Conservation (phyloP, 2,888 invertebrate genomes). For the Colostygia pectinataria region DNA sequence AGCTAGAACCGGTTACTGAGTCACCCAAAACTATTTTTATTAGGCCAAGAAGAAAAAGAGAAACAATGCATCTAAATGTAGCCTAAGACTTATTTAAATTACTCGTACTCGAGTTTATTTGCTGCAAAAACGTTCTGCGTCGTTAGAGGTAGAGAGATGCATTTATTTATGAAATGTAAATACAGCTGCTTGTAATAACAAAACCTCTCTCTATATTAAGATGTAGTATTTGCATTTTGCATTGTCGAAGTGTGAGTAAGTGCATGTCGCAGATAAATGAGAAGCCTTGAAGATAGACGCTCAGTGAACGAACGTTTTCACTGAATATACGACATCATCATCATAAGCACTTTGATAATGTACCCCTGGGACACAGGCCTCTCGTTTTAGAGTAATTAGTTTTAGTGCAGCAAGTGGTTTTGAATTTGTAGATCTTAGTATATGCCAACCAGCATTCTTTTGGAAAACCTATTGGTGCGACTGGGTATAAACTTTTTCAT, state of each 20-base stretch:
- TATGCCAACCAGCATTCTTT: no score
- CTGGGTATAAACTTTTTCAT: no score
- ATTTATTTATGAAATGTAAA: conserved; percentile 84
- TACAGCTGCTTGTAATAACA: conserved; percentile 83
- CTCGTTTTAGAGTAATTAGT: no score
- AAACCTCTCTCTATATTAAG: conserved; percentile 82
- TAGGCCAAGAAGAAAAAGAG: no score
- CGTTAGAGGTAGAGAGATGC: conserved; percentile 72
- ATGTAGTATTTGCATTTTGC: conserved; percentile 81
- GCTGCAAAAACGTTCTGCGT: conserved; percentile 57
- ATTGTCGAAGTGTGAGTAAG: conserved; percentile 33
- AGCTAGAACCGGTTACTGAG: no score
- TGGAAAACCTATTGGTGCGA: no score
- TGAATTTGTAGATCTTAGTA: no score
- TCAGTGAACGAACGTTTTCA: background rate
- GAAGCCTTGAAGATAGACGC: conserved; percentile 25
- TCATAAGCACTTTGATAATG: no score
- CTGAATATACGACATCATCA: no score
- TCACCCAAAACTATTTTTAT: no score
- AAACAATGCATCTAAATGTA: background rate
- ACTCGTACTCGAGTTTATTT: conserved; percentile 26
- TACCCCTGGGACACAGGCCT: no score
- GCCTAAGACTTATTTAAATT: conserved; percentile 11
- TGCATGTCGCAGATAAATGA: conserved; percentile 19
- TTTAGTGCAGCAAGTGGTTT: no score